Conservation (phyloP, 2,888 invertebrate species). For the Polia nebulosa region DNA sequence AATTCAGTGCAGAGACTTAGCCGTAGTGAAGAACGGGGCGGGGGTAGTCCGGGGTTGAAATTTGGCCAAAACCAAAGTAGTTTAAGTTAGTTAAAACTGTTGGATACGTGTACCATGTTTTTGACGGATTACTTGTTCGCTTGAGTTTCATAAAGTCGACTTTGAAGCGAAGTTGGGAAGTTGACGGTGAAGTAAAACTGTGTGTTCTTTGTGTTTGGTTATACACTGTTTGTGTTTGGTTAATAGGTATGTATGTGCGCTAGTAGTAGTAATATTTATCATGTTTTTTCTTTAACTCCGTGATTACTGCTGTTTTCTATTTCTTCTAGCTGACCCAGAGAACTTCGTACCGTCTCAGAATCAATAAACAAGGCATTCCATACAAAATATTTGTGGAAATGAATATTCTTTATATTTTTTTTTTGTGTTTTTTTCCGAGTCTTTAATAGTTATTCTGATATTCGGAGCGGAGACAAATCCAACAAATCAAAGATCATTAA, state of each 20-base stretch:
- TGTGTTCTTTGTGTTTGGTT: conserved; percentile 36
- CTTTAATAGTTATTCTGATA: no score
- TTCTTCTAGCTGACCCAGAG: no score
- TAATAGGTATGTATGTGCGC: not conserved
- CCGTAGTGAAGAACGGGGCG: conserved; percentile 20
- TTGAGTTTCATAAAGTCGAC: conserved; percentile 57
- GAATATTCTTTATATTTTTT: no score
- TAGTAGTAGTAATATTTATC: not conserved
- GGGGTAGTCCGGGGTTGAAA: conserved; percentile 37
- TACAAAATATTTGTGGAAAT: no score
- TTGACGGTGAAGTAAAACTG: conserved; percentile 37
- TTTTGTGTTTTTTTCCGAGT: no score
- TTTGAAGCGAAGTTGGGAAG: conserved; percentile 52
- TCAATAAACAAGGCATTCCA: no score
- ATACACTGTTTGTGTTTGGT: conserved; percentile 4
- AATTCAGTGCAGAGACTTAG: conserved; percentile 59
- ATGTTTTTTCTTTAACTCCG: not conserved
- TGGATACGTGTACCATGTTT: conserved; percentile 79
- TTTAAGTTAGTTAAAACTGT: conserved; percentile 76
- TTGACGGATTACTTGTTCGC: conserved; percentile 81
- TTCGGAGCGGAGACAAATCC: no score
- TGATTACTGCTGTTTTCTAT: no score
- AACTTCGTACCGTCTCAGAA: no score
- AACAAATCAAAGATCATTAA: no score
- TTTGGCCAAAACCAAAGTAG: conserved; percentile 70